Conservation (phyloP, 1,140 invertebrate species). For the Fopius arisanus region DNA sequence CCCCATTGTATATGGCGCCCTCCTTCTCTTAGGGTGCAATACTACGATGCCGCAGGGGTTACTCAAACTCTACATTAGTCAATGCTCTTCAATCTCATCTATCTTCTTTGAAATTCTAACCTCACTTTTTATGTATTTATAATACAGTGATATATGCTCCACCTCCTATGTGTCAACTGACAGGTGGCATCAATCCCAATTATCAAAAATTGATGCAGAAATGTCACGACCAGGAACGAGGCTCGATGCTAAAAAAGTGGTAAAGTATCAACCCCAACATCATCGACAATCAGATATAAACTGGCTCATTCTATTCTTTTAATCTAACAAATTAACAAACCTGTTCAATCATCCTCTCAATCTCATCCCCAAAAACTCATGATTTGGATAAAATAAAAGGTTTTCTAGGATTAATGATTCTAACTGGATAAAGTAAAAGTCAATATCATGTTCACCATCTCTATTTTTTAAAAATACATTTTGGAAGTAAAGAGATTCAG, state of each 20-base stretch:
- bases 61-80: too few relatives aligned
- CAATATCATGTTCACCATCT: too few relatives aligned
- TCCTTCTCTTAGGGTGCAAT: too few relatives aligned
- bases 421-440: too few relatives aligned
- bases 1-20: too few relatives aligned
- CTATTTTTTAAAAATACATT: not conserved
- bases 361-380: not conserved
- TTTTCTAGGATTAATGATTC: not conserved
- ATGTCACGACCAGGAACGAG: constrained; percentile 71
- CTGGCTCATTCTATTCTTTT: too few relatives aligned
- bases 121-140: not conserved
- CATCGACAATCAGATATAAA: constrained; percentile 10
- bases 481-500: not conserved
- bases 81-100: too few relatives aligned
- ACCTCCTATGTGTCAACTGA: not conserved
- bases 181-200: not conserved
- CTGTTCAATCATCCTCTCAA: too few relatives aligned
- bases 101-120: not conserved
- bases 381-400: not conserved
- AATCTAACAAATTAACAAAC: too few relatives aligned
- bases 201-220: constrained; percentile 27
- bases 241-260: constrained; percentile 74
- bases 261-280: constrained; percentile 53
- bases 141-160: not conserved
- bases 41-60: too few relatives aligned